These are phyloP conservation scores for Saimiri boliviensis DNA, from an alignment of 2,113 vertebrate species.

Conservation along the genomic window DNA sequence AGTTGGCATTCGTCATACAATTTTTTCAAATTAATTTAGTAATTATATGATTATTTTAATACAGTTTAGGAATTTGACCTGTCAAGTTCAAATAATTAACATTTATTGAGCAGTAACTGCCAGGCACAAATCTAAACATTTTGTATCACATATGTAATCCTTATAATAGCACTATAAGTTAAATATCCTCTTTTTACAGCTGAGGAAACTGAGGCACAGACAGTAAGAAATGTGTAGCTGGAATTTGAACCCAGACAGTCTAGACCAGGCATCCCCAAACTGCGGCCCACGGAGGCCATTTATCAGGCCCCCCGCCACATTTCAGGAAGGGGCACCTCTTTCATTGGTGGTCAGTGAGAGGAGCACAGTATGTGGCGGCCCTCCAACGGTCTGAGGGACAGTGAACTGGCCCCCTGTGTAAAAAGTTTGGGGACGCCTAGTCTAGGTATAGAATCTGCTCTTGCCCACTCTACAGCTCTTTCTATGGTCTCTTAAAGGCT, in stretches of 20 bases:
- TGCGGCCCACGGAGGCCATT: too few species aligned
- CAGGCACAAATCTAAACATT: not conserved
- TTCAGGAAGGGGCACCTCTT: too few species aligned
- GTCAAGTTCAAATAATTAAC: constrained; percentile 13
- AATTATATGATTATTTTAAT: constrained; percentile 34
- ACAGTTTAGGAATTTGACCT: constrained; percentile 10
- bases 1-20: not conserved
- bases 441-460: not conserved
- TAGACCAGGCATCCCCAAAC: too few species aligned
- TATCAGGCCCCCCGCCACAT: too few species aligned
- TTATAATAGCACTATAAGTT: not conserved
- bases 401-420: too few species aligned
- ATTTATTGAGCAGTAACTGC: not conserved
- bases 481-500: not conserved
- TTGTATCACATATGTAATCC: not conserved
- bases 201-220: not conserved
- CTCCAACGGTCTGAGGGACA: too few species aligned
- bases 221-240: not conserved
- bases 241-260: not conserved
- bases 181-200: not conserved
- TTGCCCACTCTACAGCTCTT: not conserved
- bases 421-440: too few species aligned
- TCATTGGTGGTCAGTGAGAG: too few species aligned
- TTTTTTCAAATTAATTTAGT: constrained; percentile 21
- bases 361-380: too few species aligned